Base-by-base conservation (phyloP, 2,888 invertebrate genomes). In the Lasioglossum lativentre region DNA sequence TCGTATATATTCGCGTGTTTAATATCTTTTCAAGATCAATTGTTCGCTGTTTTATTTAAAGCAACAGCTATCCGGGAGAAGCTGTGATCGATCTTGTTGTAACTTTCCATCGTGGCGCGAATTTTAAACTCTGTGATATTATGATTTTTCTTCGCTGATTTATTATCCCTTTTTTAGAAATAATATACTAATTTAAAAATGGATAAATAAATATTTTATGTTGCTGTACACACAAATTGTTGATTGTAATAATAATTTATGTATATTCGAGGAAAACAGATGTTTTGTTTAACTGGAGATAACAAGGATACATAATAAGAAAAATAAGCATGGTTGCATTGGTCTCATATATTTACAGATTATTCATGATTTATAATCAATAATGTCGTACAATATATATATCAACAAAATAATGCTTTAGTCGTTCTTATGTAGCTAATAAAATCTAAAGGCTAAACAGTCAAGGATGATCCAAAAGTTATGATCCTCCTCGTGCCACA, bases 271-370 rank as follows among this genome's bases (percentile, higher is more conserved):
- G 59, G 8, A 2, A 59, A 42, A 6, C 30, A 34, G 34, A 45
- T 30, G 42, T 27, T 38, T 19, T 47, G 23, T 38, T 19, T 27
- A 47, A 16, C 0, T n/a, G 47, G 30, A 66, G n/a, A 4, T 30
- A n/a, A 52, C 23, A 42, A 74, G 78, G 78, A 70, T 30, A 59
- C 59, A 66, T 63, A 68, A 23, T 38, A 74, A 38, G 77, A 6
- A 82, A 83, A 81, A 81, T 45, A 76, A 68, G 34, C 63, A 19
- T 74, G 66, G 78, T 81, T 89, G 88, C 83, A 88, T 91, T 91
- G 90, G 88, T 91, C 88, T 91, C 84, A 77, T 93, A 92, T 93
- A 93, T 93, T 93, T 93, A 93, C 93, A 93, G 89, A 91, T 92
- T 91, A 92, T 85, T 91, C 74, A 87, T 91, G 86, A 89, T 91